Percentiles rank a stretch among this genome's conserved stretches.
These are phyloP conservation scores for Melikaiella ostensackeni DNA, from an alignment of 2,888 invertebrate genomes.

Conservation along the genomic window DNA sequence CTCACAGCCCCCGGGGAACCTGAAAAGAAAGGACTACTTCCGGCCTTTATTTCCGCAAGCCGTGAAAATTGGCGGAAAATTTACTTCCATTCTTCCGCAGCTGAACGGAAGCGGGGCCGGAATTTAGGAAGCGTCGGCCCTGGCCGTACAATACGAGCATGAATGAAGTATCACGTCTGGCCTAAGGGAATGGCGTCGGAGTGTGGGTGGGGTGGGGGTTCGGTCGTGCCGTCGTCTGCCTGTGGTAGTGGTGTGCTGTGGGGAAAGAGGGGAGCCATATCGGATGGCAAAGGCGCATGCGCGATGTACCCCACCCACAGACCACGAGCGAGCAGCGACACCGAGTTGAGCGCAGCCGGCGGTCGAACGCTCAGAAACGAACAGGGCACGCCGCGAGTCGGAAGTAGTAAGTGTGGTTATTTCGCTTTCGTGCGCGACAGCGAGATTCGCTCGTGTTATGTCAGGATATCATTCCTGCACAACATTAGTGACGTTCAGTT, in stretches of 20 bases:
- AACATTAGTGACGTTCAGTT: not conserved
- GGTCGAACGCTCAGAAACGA: constrained; percentile 55
- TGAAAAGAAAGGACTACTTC: not conserved
- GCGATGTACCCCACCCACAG: constrained; percentile 54
- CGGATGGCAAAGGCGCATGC: constrained; percentile 53
- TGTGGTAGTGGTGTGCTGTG: constrained; percentile 48
- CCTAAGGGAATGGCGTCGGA: constrained; percentile 63
- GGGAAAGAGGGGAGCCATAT: constrained; percentile 44
- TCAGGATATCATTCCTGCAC: constrained; percentile 18
- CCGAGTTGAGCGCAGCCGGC: constrained; percentile 63
- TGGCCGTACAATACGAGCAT: constrained; percentile 74
- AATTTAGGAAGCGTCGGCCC: constrained; percentile 55
- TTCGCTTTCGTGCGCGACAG: constrained; percentile 47
- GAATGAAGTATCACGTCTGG: constrained; percentile 76
- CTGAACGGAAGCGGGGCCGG: constrained; percentile 51
- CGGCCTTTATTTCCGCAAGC: not conserved
- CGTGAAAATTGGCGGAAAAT: constrained; percentile 9
- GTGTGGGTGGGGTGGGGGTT: constrained; percentile 57
- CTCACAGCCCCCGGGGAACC: not conserved
- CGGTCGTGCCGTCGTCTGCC: constrained; percentile 49
- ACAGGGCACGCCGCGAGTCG: constrained; percentile 52
- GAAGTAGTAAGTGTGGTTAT: constrained; percentile 41
- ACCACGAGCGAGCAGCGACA: constrained; percentile 61
- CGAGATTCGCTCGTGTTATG: constrained; percentile 47
- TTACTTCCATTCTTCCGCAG: constrained; percentile 9